Conservation (phyloP, 2,888 invertebrate genomes). For the Hedya salicella region DNA sequence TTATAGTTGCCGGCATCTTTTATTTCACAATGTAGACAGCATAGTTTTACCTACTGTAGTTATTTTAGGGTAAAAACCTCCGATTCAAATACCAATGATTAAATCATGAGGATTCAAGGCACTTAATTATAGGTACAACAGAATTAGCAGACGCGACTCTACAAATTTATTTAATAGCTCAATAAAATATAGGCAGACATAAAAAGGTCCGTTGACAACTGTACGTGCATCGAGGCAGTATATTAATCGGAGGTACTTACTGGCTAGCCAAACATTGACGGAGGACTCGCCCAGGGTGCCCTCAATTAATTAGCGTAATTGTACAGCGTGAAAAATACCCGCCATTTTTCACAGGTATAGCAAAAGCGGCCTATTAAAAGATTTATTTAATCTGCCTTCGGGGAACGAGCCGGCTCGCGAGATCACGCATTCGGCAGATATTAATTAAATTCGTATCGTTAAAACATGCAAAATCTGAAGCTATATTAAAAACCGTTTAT, state of each 20-base stretch:
- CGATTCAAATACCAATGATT: background rate
- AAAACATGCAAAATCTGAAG: conserved; percentile 8
- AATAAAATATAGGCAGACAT: conserved; percentile 10
- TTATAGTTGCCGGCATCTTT: too few relatives aligned
- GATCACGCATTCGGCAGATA: conserved; percentile 24
- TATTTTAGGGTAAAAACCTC: background rate
- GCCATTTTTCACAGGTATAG: conserved; percentile 32
- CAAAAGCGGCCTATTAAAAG: conserved; percentile 44
- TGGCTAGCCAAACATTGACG: conserved; percentile 40
- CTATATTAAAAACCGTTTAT: background rate
- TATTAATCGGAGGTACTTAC: conserved; percentile 10
- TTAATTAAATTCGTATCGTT: conserved; percentile 28
- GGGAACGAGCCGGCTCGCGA: conserved; percentile 37
- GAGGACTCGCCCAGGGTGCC: conserved; percentile 33
- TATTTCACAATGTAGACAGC: too few relatives aligned
- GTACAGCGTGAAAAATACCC: conserved; percentile 39
- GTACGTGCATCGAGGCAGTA: background rate
- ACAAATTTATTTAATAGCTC: background rate
- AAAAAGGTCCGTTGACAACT: conserved; percentile 14
- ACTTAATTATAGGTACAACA: background rate
- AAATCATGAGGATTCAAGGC: background rate
- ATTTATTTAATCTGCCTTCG: conserved; percentile 47
- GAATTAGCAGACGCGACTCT: background rate
- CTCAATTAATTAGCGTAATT: conserved; percentile 42
- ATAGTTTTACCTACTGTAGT: too few relatives aligned